Base-by-base conservation (phyloP, 2,113 vertebrate species). In the Platysteira castanea region DNA sequence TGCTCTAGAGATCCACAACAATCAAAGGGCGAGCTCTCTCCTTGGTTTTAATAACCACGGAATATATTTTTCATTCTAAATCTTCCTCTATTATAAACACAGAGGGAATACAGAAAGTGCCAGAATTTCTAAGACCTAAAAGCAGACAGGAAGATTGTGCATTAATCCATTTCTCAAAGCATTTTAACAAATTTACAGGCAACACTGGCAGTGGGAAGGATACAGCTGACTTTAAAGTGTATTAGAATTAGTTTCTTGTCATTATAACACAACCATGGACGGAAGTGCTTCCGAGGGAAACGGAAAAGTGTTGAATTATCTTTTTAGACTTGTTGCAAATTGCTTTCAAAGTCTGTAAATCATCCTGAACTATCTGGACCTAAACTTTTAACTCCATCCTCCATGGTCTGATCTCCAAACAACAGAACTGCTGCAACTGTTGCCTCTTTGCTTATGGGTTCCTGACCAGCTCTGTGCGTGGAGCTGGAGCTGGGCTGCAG, bases 261-360 rank as follows among this genome's bases (percentile, higher is more conserved):
- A 22, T 39, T 30, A 69, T 4, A 80, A 13, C 13, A 52, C 2
- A 5, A 60, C 22, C n/a, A 33, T 11, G 16, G 47, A 59, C 0
- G 0, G n/a, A 70, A 80, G 15, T 0, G 0, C 41, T 61, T 42
- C 44, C 47, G 11, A 81, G 28, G 23, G 17, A 89, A 76, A 80
- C 9, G 5, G 14, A 35, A 61, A 90, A 63, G 67, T 0, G 3
- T 10, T 27, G 4, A 65, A 6, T n/a, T 54, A 50, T 33, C 64
- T 33, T 76, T 44, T 73, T 53, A 77, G 68, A 81, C 46, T 74
- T 74, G 16, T 75, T 54, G 33, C 11, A 71, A 84, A 56, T 27
- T 27, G 70, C 16, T 78, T 75, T 75, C 33, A 30, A 9, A 63
- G 71, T 30, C 42, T 54, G 39, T 70, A 85, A 85, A 67, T 67